Evolutionary conservation across 1,140 invertebrate species (phyloP), one percentile per base, ranked within the genome.

Genomic region (Bombus impatiens): DNA sequence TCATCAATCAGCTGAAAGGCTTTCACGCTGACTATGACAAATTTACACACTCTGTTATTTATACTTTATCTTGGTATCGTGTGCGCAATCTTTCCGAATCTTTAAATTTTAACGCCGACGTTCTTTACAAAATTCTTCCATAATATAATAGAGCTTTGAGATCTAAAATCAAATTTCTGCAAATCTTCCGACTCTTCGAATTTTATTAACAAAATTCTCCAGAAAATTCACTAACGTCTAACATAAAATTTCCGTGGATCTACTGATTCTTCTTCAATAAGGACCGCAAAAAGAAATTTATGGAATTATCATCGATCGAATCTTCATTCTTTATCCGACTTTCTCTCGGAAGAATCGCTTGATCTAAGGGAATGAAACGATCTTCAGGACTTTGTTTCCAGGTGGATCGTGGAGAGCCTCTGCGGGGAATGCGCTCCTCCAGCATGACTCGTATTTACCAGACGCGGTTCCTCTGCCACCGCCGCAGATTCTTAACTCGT

Each of bases 381-480:
- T 78, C 44, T 42, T 9, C 15, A 35, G 40, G n/a, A 85, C 22
- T 57, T 40, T 53, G 74, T 77, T 83, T 65, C 57, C 40, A 62
- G 25, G 28, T 32, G 40, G 67, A 44, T 5, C 40, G 13, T 79
- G 89, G 91, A 93, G 91, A 93, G 90, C 88, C 91, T 90, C 88
- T 92, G 92, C 88, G 86, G 89, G 89, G 92, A 93, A 93, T 93
- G 92, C 89, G 89, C 91, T 90, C 86, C 90, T 72, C 82, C 86
- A 92, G 92, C 91, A 93, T 93, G 92, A 93, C 92, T 93, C 88
- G 91, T 92, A 92, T 93, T 92, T 90, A 91, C 91, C 80, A 71
- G 89, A 76, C 81, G 86, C 47, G 77, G 87, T 88, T 90, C 88
- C 86, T 89, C 81, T 82, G 86, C 83, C 87, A 79, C 78, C 78